Conservation (phyloP, 2,797 vertebrate genomes). For the Erithacus rubecula region DNA sequence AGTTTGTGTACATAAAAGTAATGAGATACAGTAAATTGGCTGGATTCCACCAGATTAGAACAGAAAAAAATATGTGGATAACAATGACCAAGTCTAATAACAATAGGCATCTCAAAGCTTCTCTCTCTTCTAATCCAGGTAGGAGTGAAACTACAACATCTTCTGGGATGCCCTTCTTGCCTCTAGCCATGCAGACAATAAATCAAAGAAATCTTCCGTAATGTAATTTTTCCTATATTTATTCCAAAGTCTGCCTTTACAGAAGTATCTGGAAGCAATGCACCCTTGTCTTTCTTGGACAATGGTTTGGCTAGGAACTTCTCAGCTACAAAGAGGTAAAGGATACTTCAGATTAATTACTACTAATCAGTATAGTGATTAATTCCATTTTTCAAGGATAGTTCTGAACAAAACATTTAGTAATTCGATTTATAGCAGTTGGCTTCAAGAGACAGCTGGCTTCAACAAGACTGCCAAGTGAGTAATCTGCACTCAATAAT, state of each 20-base stretch:
- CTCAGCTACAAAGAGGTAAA: neutral
- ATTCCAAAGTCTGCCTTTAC: neutral
- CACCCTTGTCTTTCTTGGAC: neutral
- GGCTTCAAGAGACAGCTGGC: neutral
- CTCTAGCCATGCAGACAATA: neutral
- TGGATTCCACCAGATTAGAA: neutral
- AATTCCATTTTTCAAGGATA: neutral
- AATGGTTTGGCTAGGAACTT: neutral
- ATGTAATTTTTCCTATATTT: neutral
- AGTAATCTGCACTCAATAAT: conserved; percentile 7
- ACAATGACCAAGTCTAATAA: neutral
- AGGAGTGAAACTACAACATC: neutral
- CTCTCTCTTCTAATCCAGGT: neutral
- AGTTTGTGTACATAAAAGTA: neutral
- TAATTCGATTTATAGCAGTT: neutral
- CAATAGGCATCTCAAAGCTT: neutral
- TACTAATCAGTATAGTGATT: neutral
- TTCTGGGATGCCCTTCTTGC: neutral
- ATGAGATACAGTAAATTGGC: neutral
- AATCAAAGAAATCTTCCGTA: neutral
- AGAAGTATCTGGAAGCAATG: neutral
- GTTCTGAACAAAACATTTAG: neutral
- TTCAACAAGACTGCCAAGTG: neutral
- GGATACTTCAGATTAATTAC: neutral
- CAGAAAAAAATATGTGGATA: neutral